Evolutionary conservation across 2,797 vertebrate species (phyloP).

Genomic region (Apogon hyalosoma): DNA sequence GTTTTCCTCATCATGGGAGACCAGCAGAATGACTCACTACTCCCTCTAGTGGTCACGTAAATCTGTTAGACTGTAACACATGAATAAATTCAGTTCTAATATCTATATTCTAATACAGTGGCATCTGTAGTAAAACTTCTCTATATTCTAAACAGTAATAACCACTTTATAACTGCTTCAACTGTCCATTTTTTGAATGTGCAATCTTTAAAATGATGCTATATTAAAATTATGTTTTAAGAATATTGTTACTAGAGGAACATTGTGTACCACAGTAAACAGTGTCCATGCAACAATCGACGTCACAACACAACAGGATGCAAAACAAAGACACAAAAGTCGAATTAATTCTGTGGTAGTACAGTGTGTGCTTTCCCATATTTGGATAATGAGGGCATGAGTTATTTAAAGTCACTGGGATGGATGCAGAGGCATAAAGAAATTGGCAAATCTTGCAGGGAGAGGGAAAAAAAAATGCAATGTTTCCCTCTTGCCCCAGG

Average conservation of each 20-base stretch:
- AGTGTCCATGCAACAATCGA: constrained; percentile 1
- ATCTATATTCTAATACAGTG: too few species aligned
- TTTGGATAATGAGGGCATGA: constrained; percentile 83
- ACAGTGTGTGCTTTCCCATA: constrained; percentile 52
- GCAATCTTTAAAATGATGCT: not conserved
- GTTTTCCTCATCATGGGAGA: too few species aligned
- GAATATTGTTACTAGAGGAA: not conserved
- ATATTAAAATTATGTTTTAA: constrained; percentile 1
- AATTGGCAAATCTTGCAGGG: constrained; percentile 43
- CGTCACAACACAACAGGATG: constrained; percentile 43
- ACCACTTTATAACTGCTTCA: too few species aligned
- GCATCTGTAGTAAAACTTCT: too few species aligned
- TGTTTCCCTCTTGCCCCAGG: constrained; percentile 64
- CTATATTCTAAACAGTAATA: too few species aligned
- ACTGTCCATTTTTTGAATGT: not conserved
- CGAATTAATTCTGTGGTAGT: constrained; percentile 65
- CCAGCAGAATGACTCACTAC: too few species aligned
- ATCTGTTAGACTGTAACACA: too few species aligned
- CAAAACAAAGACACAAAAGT: constrained; percentile 66
- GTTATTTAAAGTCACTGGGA: constrained; percentile 78
- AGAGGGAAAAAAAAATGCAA: constrained; percentile 8
- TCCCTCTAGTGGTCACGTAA: too few species aligned
- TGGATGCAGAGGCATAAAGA: constrained; percentile 44
- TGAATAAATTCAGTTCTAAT: too few species aligned
- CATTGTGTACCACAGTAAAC: not conserved